Base-by-base conservation (phyloP, 2,113 vertebrate genomes). In the Calypte anna region DNA sequence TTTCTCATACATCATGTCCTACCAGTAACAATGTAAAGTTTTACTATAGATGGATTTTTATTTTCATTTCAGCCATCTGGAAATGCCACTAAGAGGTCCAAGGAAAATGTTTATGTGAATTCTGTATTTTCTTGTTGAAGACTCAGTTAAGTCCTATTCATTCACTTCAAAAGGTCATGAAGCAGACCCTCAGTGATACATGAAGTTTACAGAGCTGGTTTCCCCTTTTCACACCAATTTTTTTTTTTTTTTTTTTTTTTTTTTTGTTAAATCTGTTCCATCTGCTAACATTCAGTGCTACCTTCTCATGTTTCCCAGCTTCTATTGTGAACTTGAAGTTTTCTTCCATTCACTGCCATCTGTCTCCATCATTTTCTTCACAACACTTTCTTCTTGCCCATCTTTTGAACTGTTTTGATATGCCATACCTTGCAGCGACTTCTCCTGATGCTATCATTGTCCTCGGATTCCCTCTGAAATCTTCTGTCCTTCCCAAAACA, bases 391-490 rank as follows among this genome's bases (percentile, higher is more conserved):
- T 46, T 73, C 51, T 55, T 64, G 24, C 6, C 44, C 44, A 17
- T 44, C 14, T 81, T 79, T 73, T 57, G 69, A 86, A 68, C 54
- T 69, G 16, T 75, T 82, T 19, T 85, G 70, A 88, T 0, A 1
- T 27, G 22, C 10, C 33, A 36, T 44, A 91, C 63, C 78, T 92
- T 87, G 68, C 72, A 94, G 55, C 43, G 88, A 83, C 59, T 83
- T 40, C 50, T 86, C 33, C 48, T 91, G 75, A 67, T 59, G 64
- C 18, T 63, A 30, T 58, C 36, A 27, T 25, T 89, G 70, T 70
- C 67, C 75, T 92, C 91, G 82, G 24, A 44, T 95, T 20, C 61
- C 36, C 80, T 75, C 64, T 85, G 46, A 73, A 94, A 78, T 68
- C 59, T 70, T 12, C 31, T 73, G 13, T 48, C 38, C 55, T 89